Base-by-base conservation (phyloP, 2,113 vertebrate genomes). In the Urocitellus parryii region DNA sequence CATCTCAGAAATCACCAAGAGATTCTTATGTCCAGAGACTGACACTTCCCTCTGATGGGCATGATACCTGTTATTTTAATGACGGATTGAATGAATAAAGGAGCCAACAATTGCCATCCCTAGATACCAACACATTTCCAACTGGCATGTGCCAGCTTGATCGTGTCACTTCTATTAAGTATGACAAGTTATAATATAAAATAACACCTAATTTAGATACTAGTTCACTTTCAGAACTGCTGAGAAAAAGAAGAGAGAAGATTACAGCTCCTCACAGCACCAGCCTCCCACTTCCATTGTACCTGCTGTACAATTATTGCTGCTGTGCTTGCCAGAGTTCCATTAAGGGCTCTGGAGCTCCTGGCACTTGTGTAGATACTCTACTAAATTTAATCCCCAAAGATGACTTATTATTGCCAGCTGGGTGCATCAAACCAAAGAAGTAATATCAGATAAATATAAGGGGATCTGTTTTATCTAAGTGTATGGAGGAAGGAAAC, bases 381-480 rank as follows among this genome's bases (percentile, higher is more conserved):
- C 87, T 51, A 91, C 93, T 96, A 93, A 91, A 97, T 92, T 72
- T 84, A 97, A 94, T 96, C 89, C 86, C 79, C 89, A 79, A 86
- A 73, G 72, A 87, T 81, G 70, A 87, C 45, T 93, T 93, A 39
- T 87, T 89, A 58, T 93, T 90, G 87, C 87, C 87, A 96, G 13
- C 51, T 92, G 91, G 79, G 87, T 56, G 27, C 79, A 91, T 93
- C 65, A 72, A 77, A 94, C 82, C 56, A 76, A 95, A 97, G 27
- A 68, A 91, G 72, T 56, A 89, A 73, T 77, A 89, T 56, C 77
- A 87, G 45, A 51, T n/a, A 91, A 76, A 84, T 81, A 91, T 10
- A 80, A 27, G 53, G 20, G 42, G 8, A 81, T 86, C 48, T 89
- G 45, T 72, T 96, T 95, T 61, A 94, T 77, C 61, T 83, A 94